These are phyloP conservation scores for Clanis bilineata DNA, from an alignment of 2,888 invertebrate species.

Conservation along the genomic window DNA sequence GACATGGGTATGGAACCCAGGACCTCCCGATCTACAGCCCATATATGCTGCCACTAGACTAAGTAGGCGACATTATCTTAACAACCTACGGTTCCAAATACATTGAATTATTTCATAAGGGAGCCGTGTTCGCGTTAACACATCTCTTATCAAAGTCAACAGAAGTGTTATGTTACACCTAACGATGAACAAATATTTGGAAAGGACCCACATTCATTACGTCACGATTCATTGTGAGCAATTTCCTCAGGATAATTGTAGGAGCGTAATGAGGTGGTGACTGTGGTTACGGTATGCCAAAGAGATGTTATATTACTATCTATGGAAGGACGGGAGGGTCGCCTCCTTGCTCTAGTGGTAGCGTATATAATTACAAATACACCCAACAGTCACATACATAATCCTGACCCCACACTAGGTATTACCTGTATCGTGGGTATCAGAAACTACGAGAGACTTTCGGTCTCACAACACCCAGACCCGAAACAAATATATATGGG, in stretches of 20 bases:
- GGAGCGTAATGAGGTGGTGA: neutral
- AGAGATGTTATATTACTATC: neutral
- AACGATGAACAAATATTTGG: neutral
- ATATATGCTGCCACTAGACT: no score
- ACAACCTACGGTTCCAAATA: neutral
- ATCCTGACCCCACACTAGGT: no score
- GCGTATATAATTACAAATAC: no score
- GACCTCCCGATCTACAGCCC: no score
- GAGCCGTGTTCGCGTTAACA: neutral
- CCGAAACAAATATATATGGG: no score
- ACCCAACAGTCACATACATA: no score
- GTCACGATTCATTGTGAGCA: neutral
- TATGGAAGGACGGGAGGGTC: no score
- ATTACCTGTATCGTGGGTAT: no score
- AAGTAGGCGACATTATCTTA: neutral
- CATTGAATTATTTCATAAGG: neutral
- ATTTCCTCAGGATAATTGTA: neutral
- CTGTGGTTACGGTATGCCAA: constrained; percentile 1
- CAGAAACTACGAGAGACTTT: no score
- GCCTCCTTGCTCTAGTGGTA: no score
- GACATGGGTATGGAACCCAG: no score
- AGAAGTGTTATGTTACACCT: neutral
- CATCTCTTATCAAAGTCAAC: neutral
- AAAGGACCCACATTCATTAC: neutral
- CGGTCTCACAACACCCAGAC: no score